Evolutionary conservation across 2,113 vertebrate genomes (phyloP).

Genomic region (Perca schrenkii): DNA sequence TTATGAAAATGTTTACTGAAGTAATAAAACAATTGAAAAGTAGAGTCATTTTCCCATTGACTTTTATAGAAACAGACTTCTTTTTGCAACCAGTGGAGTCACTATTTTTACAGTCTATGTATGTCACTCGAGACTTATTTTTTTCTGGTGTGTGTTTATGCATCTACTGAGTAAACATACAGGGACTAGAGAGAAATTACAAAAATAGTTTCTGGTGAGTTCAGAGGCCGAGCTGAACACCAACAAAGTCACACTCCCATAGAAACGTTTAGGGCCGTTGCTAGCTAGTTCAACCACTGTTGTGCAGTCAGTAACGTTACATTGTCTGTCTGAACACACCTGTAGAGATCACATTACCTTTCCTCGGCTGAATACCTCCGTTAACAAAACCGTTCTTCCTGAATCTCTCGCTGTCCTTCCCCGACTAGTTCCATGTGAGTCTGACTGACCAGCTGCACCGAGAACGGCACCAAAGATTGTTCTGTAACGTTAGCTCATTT

Average conservation of each 20-base stretch:
- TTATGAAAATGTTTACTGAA: too few species aligned
- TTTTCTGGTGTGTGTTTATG: too few species aligned
- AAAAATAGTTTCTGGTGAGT: neutral
- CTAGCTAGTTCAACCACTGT: neutral
- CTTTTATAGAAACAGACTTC: too few species aligned
- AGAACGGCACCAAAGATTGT: conserved; percentile 81
- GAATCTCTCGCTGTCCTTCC: conserved; percentile 30
- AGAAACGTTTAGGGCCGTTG: neutral
- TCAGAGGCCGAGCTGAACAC: neutral
- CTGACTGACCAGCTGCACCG: conserved; percentile 58
- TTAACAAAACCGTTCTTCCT: conserved; percentile 74
- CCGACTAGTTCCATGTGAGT: conserved; percentile 16
- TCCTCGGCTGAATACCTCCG: conserved; percentile 75
- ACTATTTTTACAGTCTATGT: too few species aligned
- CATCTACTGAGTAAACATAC: neutral
- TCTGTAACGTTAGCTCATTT: conserved; percentile 53
- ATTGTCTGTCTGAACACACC: conserved; percentile 51
- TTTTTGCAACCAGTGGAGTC: too few species aligned
- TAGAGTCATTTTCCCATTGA: too few species aligned
- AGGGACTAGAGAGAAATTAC: neutral
- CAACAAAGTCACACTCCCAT: neutral
- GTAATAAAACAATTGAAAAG: too few species aligned
- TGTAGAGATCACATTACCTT: conserved; percentile 35
- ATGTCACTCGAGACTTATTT: too few species aligned
- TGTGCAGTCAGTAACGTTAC: too few species aligned